phyloP scores from a whole-genome alignment of 2,113 vertebrate species.

The Microcebus lehilahytsara region DNA sequence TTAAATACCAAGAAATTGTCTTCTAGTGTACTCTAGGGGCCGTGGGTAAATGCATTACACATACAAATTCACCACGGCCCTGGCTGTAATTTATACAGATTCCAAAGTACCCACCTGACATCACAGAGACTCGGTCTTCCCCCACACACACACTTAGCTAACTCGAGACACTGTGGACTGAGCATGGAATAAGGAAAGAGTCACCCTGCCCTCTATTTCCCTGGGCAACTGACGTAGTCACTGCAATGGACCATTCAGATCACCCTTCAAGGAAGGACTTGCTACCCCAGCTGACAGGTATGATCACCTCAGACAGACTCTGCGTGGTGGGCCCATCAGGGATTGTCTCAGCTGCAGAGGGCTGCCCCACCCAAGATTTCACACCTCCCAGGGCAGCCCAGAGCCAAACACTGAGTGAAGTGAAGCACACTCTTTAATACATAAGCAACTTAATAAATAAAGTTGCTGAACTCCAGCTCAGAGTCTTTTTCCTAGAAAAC shows the following conservation, averaged over 20 bases:
- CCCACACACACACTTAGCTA: neutral
- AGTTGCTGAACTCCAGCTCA: neutral
- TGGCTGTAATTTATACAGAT: slow-evolving; percentile 21
- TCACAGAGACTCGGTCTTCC: neutral
- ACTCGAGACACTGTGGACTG: neutral
- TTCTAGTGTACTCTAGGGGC: slow-evolving; percentile 67
- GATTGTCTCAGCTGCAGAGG: neutral
- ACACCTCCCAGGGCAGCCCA: neutral
- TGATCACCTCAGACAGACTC: neutral
- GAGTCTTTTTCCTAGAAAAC: neutral
- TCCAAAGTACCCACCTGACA: neutral
- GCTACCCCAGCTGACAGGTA: accelerated
- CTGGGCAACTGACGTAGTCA: neutral
- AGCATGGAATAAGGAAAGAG: neutral
- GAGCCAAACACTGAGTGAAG: neutral
- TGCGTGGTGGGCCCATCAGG: neutral
- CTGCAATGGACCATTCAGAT: too few relatives aligned
- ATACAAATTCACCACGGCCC: neutral
- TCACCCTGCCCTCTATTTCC: neutral
- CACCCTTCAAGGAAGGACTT: neutral
- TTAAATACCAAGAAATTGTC: slow-evolving; percentile 79
- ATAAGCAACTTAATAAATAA: neutral
- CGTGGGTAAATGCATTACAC: slow-evolving; percentile 62
- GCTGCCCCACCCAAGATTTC: neutral
- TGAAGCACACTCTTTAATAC: neutral